Evolutionary conservation across 2,797 vertebrate species (phyloP).

Genomic region (Distichodus sexfasciatus): DNA sequence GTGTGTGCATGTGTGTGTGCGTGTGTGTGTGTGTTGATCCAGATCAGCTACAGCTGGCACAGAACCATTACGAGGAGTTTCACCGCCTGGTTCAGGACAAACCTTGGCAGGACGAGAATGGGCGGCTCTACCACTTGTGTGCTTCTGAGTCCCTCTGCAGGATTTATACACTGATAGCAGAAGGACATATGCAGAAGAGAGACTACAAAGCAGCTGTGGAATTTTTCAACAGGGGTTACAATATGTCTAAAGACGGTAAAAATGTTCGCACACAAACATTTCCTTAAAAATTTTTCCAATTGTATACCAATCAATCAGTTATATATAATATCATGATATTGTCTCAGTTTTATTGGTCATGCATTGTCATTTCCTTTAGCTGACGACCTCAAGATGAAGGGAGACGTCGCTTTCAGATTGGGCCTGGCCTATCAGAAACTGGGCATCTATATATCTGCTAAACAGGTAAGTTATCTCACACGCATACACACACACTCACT

Average conservation of each 20-base stretch:
- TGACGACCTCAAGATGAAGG: slow-evolving; percentile 62
- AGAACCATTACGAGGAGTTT: slow-evolving; percentile 77
- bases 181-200: slow-evolving; percentile 74
- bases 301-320: too few relatives aligned
- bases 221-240: slow-evolving; percentile 75
- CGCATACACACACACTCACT: not conserved
- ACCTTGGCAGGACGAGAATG: slow-evolving; percentile 72
- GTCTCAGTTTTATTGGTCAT: not conserved
- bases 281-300: too few relatives aligned
- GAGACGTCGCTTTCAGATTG: slow-evolving; percentile 53
- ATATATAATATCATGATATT: too few relatives aligned
- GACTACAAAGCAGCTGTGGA: slow-evolving; percentile 73
- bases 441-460: slow-evolving; percentile 56
- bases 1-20: too few relatives aligned
- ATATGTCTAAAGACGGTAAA: slow-evolving; percentile 77
- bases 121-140: slow-evolving; percentile 61
- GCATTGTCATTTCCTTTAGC: slow-evolving; percentile 59
- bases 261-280: not conserved
- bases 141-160: slow-evolving; percentile 78
- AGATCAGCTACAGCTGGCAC: slow-evolving; percentile 75
- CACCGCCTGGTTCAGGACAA: slow-evolving; percentile 69
- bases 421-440: slow-evolving; percentile 62
- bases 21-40: too few relatives aligned
- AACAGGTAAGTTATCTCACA: slow-evolving; percentile 45
- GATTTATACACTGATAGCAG: slow-evolving; percentile 76